Base-by-base conservation (phyloP, 2,797 vertebrate genomes). In the Parotocinclus haroldoi region DNA sequence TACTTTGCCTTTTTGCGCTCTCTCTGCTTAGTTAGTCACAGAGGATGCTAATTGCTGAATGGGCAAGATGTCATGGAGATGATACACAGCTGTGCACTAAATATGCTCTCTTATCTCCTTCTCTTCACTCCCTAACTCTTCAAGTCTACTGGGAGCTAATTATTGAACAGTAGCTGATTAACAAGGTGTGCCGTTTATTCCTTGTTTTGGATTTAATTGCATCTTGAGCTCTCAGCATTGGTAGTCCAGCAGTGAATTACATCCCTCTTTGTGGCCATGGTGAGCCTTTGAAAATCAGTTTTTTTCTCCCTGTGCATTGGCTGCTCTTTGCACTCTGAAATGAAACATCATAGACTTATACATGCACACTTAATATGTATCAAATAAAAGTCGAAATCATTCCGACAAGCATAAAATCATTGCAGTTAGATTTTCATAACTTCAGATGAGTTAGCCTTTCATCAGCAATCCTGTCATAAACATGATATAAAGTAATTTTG, bases 131-230 rank as follows among this genome's bases (percentile, higher is more conserved):
- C 79, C 77, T 62, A 42, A 54, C 67, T 82, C 75, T 72, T 57
- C 48, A 57, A 66, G 74, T 79, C 81, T 84, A 79, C 76, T 49
- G 69, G 82, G 81, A 88, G 77, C 85, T 84, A 82, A 87, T 87
- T 88, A 86, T 82, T 81, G 74, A 77, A 73, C 65, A 74, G 81
- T 72, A 78, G 73, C 81, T 77, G 74, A 71, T 79, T 78, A 85
- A 77, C 63, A 74, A 77, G 49, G 61, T 70, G 61, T 44, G 71
- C 70, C 14, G 12, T 56, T 58, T 74, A 69, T 74, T 38, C 49
- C 58, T 53, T 72, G 17, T 46, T 83, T 88, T 83, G 60, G 81
- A 75, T 81, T 79, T 79, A 79, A 81, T 80, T 79, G 70, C 77
- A 76, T 65, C 56, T 10, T 5, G 14, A 44, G 55, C 48, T 51